Conservation (phyloP, 2,113 vertebrate species). For the Irena cyanogastra region DNA sequence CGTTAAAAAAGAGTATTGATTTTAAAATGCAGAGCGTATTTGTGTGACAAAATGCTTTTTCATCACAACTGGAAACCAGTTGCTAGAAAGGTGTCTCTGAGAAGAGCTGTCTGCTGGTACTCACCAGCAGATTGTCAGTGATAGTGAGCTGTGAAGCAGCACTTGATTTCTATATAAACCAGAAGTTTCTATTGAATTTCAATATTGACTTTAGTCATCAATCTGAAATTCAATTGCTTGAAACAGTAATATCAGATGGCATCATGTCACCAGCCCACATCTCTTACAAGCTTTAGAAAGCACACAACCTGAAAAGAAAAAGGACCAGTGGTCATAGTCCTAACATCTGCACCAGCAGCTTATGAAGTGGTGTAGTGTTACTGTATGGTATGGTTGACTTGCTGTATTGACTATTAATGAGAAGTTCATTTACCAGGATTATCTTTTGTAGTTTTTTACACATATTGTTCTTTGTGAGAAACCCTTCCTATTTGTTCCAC, state of each 20-base stretch:
- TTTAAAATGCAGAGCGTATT: background rate
- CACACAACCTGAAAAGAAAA: background rate
- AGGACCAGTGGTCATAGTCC: background rate
- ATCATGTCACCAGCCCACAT: background rate
- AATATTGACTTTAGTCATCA: background rate
- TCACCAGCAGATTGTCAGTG: background rate
- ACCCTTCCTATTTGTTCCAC: background rate
- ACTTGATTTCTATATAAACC: background rate
- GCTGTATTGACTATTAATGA: background rate
- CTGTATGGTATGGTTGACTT: background rate
- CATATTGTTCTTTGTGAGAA: background rate
- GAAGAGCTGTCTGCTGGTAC: background rate
- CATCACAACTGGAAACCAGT: background rate
- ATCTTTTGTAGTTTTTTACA: background rate
- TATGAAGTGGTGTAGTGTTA: background rate
- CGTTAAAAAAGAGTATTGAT: background rate
- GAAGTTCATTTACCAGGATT: slow-evolving; percentile 22
- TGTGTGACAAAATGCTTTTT: background rate
- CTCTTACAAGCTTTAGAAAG: background rate
- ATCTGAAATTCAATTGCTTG: background rate
- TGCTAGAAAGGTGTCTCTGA: background rate
- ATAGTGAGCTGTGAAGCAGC: background rate
- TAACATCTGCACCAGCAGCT: background rate
- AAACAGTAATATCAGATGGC: background rate
- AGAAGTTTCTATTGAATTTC: background rate